Evolutionary conservation across 2,888 invertebrate species (phyloP).

Genomic region (Pheosia gnoma): DNA sequence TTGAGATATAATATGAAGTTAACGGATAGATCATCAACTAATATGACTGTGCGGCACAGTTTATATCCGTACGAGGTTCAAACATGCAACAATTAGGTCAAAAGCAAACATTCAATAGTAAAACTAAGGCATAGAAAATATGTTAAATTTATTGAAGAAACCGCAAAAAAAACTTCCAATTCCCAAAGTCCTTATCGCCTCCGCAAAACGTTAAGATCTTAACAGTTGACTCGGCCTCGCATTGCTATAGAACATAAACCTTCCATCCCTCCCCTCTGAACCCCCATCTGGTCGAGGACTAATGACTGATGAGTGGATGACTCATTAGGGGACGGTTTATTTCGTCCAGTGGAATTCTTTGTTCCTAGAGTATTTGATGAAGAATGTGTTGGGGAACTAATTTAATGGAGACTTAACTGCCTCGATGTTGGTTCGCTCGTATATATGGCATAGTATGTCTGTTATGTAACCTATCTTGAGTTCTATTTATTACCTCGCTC

Average conservation of each 20-base stretch:
- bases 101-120: too few species aligned
- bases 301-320: constrained; percentile 38
- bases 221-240: constrained; percentile 4
- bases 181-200: neutral
- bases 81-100: too few species aligned
- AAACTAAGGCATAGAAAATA: too few species aligned
- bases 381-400: constrained; percentile 20
- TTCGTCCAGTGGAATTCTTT: constrained; percentile 15
- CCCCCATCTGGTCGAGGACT: constrained; percentile 13
- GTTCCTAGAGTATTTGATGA: constrained; percentile 17
- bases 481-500: too few species aligned
- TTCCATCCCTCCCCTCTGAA: neutral
- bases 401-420: neutral
- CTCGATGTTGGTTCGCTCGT: too few species aligned
- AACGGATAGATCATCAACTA: constrained; percentile 6
- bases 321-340: constrained; percentile 44
- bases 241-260: constrained; percentile 3
- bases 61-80: too few species aligned
- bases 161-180: neutral
- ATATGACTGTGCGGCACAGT: too few species aligned
- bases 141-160: neutral
- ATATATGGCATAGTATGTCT: too few species aligned
- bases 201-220: constrained; percentile 4
- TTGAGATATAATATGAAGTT: too few species aligned
- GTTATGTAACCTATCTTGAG: too few species aligned